A percentile compares a stretch with the other conserved stretches of the same genome.
Conservation (phyloP, 1,140 invertebrate species). For the Drosophila albomicans region DNA sequence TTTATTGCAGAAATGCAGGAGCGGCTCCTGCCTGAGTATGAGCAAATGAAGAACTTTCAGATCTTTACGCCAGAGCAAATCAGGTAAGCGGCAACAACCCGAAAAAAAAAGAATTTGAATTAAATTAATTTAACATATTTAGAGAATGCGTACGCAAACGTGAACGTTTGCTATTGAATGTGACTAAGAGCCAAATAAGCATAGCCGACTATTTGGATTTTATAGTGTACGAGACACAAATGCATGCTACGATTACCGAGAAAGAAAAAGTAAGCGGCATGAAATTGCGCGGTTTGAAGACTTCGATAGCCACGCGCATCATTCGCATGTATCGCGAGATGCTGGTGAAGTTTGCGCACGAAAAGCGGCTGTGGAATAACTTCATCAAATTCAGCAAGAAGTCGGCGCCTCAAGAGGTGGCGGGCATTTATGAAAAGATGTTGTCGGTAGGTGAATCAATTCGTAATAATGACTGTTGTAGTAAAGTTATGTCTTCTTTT, state of each 20-base stretch:
- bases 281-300: constrained; percentile 59
- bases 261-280: constrained; percentile 64
- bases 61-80: constrained; percentile 74
- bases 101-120: not conserved
- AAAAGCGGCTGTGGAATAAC: constrained; percentile 67
- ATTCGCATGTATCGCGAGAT: constrained; percentile 74
- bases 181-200: constrained; percentile 59
- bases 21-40: constrained; percentile 76
- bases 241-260: constrained; percentile 64
- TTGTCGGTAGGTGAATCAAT: constrained; percentile 54
- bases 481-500: not conserved
- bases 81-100: constrained; percentile 43
- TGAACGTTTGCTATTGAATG: constrained; percentile 59
- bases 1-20: constrained; percentile 79
- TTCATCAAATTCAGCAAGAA: constrained; percentile 78
- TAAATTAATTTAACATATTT: not conserved
- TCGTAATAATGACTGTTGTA: not conserved
- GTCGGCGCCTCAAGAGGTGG: constrained; percentile 62
- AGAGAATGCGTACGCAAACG: constrained; percentile 71
- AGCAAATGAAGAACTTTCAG: constrained; percentile 67
- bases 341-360: constrained; percentile 63
- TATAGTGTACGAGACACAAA: constrained; percentile 74
- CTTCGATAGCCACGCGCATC: constrained; percentile 60
- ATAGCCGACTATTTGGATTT: constrained; percentile 72
- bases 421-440: constrained; percentile 82